Conservation (phyloP, 1,140 invertebrate genomes). For the Bombus vancouverensis region DNA sequence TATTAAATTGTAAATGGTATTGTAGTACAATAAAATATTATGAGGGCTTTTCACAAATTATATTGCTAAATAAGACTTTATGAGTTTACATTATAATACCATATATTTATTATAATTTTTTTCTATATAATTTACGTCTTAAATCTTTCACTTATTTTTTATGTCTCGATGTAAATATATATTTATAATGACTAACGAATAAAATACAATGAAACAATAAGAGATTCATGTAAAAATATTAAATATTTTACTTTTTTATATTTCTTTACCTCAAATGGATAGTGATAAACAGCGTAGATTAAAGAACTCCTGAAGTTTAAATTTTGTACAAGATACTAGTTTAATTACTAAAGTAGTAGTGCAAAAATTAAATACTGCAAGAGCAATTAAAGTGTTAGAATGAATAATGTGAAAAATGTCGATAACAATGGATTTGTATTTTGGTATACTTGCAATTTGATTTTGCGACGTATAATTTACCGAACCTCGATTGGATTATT, state of each 20-base stretch:
- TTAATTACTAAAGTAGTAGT: not conserved
- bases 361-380: not conserved
- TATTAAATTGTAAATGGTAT: not conserved
- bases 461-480: not conserved
- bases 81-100: not conserved
- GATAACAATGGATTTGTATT: not conserved
- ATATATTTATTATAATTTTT: not conserved
- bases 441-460: not conserved
- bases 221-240: not conserved
- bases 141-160: not conserved
- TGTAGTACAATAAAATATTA: not conserved
- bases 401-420: not conserved
- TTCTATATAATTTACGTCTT: not conserved
- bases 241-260: not conserved
- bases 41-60: too few species aligned
- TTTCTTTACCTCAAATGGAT: not conserved
- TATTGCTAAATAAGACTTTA: not conserved
- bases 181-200: not conserved
- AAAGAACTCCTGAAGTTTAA: not conserved
- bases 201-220: not conserved
- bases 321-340: not conserved
- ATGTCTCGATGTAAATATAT: not conserved
- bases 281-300: not conserved
- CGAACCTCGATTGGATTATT: too few species aligned
- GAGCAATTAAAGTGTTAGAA: too few species aligned